A percentile compares a stretch with the other conserved stretches of the same genome.
phyloP scores from a whole-genome alignment of 1,140 invertebrate species.

The Aphaenogaster rudis region DNA sequence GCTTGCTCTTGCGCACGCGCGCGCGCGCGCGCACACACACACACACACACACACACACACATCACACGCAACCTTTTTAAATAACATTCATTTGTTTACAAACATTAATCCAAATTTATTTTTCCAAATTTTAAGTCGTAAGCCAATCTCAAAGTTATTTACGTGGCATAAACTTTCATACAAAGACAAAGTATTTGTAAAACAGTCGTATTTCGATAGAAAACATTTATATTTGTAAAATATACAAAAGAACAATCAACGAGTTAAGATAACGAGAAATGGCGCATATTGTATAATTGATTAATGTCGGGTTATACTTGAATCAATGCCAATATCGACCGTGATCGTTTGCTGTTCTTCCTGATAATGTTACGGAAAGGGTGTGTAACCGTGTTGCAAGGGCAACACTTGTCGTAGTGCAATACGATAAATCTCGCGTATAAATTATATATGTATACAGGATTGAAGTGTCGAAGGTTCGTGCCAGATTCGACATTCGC shows the following conservation, averaged over 20 bases:
- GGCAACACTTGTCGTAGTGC: background rate
- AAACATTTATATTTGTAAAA: background rate
- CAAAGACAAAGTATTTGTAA: background rate
- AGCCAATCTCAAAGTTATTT: background rate
- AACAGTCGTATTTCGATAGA: background rate
- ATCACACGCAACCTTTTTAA: background rate
- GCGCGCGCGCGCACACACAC: background rate
- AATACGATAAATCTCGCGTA: background rate
- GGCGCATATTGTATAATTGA: background rate
- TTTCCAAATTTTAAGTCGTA: background rate
- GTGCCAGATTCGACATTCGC: background rate
- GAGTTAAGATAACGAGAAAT: background rate
- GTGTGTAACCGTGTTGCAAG: no score
- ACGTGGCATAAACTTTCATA: background rate
- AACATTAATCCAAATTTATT: slow-evolving; percentile 1
- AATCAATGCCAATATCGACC: background rate
- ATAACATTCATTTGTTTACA: background rate
- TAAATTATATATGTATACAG: background rate
- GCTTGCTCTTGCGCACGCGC: background rate
- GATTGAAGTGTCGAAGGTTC: background rate
- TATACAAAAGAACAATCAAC: background rate
- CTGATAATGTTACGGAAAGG: background rate
- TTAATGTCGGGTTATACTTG: background rate
- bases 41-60: background rate
- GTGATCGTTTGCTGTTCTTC: background rate